Percentiles rank a stretch among this genome's conserved stretches.
Conservation (phyloP, 2,113 vertebrate genomes). For the Oenanthe oenanthe region DNA sequence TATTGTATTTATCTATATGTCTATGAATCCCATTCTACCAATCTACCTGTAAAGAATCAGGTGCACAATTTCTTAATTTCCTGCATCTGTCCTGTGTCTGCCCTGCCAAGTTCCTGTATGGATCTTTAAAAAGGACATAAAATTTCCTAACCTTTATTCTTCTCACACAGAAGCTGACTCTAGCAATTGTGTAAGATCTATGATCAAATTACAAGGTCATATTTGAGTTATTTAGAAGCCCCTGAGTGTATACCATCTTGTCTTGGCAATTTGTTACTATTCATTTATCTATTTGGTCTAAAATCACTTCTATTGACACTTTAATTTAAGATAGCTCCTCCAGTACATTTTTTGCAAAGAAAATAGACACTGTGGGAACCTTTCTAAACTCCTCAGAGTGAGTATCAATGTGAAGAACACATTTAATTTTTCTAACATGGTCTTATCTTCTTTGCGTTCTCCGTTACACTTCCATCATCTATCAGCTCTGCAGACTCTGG, state of each 20-base stretch:
- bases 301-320: slow-evolving; percentile 34
- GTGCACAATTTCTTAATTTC: background rate
- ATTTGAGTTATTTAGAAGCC: slow-evolving; percentile 11
- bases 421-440: background rate
- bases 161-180: background rate
- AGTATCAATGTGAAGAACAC: background rate
- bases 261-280: slow-evolving; percentile 14
- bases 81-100: background rate
- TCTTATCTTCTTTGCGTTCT: slow-evolving; percentile 9
- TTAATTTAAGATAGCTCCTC: slow-evolving; percentile 22
- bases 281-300: slow-evolving; percentile 35
- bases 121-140: background rate
- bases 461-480: background rate
- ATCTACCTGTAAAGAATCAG: background rate
- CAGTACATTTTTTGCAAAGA: background rate
- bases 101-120: background rate
- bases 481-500: background rate
- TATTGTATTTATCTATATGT: background rate
- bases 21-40: background rate
- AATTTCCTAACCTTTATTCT: background rate
- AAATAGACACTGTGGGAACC: background rate
- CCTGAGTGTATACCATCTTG: background rate
- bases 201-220: slow-evolving; percentile 6
- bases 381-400: background rate
- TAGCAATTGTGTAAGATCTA: background rate